Evolutionary conservation across 1,140 invertebrate species (phyloP).

Genomic region (Meteorus sp.): DNA sequence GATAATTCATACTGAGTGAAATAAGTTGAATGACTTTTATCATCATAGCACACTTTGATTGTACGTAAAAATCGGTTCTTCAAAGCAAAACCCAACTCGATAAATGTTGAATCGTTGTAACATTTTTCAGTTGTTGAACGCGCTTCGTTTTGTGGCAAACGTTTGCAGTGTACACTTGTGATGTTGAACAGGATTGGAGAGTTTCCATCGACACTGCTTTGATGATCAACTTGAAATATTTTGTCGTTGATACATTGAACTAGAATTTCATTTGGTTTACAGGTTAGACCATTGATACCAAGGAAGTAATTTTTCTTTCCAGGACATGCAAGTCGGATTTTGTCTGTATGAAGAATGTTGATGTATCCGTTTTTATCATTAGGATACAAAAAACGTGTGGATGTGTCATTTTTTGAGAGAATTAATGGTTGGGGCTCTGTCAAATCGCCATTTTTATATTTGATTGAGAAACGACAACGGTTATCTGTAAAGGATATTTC

Average conservation of each 20-base stretch:
- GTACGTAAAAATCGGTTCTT: slow-evolving; percentile 40
- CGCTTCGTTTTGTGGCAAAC: slow-evolving; percentile 10
- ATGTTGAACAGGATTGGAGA: slow-evolving; percentile 22
- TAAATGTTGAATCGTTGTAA: slow-evolving; percentile 7
- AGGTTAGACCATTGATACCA: background rate
- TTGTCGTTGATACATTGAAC: slow-evolving; percentile 31
- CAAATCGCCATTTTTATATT: slow-evolving; percentile 35
- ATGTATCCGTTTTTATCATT: slow-evolving; percentile 5
- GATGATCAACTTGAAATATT: slow-evolving; percentile 30
- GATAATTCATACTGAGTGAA: slow-evolving; percentile 49
- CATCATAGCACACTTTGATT: slow-evolving; percentile 55
- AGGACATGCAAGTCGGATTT: slow-evolving; percentile 38
- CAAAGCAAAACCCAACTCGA: slow-evolving; percentile 40
- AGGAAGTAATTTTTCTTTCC: slow-evolving; percentile 36
- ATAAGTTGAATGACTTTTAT: slow-evolving; percentile 47
- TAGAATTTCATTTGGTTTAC: slow-evolving; percentile 5
- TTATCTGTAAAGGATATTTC: slow-evolving; percentile 15
- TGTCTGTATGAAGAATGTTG: slow-evolving; percentile 5
- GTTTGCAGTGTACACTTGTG: slow-evolving; percentile 29
- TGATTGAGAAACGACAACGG: slow-evolving; percentile 32
- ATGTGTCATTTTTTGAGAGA: slow-evolving; percentile 18
- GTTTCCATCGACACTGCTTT: too few relatives aligned
- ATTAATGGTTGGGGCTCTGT: slow-evolving; percentile 40
- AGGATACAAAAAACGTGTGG: slow-evolving; percentile 33
- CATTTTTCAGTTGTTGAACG: background rate